Conservation (phyloP, 1,140 invertebrate genomes). For the Babylonia areolata region DNA sequence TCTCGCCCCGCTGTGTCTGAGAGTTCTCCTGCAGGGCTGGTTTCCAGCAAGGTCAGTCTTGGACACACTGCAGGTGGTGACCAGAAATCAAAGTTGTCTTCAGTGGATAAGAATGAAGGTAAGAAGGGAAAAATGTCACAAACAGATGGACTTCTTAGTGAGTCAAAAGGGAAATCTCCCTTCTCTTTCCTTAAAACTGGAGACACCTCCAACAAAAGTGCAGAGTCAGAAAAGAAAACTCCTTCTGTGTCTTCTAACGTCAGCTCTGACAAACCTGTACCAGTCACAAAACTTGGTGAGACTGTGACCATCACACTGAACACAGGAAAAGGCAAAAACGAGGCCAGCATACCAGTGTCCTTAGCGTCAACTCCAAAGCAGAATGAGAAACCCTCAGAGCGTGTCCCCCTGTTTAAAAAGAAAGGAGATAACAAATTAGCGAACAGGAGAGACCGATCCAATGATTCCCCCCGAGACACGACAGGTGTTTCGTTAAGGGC, state of each 20-base stretch:
- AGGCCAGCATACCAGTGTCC: conserved; percentile 11
- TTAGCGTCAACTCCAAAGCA: neutral
- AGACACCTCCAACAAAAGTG: neutral
- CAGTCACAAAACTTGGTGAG: neutral
- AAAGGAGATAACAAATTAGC: neutral
- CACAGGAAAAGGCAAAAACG: neutral
- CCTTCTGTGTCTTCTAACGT: too few species aligned
- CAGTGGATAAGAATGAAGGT: neutral
- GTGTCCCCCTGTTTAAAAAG: neutral
- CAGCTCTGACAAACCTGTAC: too few species aligned
- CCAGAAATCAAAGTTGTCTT: too few species aligned
- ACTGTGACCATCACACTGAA: conserved; percentile 3
- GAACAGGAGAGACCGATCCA: neutral
- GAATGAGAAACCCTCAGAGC: neutral
- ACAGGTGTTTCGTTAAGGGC: neutral
- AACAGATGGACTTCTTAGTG: neutral
- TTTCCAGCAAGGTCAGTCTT: neutral
- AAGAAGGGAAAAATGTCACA: neutral
- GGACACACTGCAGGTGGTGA: neutral
- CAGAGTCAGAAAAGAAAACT: too few species aligned
- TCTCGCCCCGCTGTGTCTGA: neutral
- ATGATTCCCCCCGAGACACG: neutral
- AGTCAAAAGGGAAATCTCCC: neutral
- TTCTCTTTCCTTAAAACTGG: neutral
- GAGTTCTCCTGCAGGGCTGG: neutral